These are phyloP conservation scores for Aricia agestis DNA, from an alignment of 1,140 invertebrate species.

Conservation along the genomic window DNA sequence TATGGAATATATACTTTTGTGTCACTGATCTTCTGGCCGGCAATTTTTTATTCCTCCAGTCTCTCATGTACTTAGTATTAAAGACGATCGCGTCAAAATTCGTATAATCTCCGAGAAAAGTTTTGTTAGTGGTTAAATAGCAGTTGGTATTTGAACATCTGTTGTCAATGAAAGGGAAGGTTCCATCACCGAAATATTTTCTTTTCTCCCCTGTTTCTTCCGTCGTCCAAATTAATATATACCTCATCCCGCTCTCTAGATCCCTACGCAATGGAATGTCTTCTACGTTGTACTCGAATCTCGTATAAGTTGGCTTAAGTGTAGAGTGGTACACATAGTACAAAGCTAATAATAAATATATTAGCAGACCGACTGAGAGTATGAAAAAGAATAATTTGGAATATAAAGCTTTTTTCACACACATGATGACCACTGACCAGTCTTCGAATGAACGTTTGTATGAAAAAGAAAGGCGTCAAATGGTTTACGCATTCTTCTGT, in stretches of 20 bases:
- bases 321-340: constrained; percentile 43
- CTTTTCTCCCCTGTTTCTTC: constrained; percentile 18
- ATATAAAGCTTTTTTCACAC: constrained; percentile 42
- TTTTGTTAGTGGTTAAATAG: constrained; percentile 50
- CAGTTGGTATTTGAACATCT: constrained; percentile 49
- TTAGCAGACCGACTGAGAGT: constrained; percentile 46
- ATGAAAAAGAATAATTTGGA: constrained; percentile 63
- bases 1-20: constrained; percentile 74
- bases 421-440: too few relatives aligned
- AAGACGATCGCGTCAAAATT: constrained; percentile 59
- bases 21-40: constrained; percentile 47
- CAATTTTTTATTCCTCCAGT: constrained; percentile 34
- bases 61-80: constrained; percentile 36
- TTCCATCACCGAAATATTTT: constrained; percentile 33
- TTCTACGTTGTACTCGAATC: neutral
- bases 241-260: constrained; percentile 38
- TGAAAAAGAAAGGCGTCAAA: too few relatives aligned
- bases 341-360: constrained; percentile 54
- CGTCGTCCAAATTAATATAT: constrained; percentile 48
- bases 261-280: constrained; percentile 6
- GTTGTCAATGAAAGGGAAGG: constrained; percentile 40
- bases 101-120: constrained; percentile 37
- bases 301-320: constrained; percentile 21
- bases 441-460: too few relatives aligned
- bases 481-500: too few relatives aligned